These are phyloP conservation scores for Octodonta nipae DNA, from an alignment of 2,888 invertebrate genomes.

Conservation along the genomic window DNA sequence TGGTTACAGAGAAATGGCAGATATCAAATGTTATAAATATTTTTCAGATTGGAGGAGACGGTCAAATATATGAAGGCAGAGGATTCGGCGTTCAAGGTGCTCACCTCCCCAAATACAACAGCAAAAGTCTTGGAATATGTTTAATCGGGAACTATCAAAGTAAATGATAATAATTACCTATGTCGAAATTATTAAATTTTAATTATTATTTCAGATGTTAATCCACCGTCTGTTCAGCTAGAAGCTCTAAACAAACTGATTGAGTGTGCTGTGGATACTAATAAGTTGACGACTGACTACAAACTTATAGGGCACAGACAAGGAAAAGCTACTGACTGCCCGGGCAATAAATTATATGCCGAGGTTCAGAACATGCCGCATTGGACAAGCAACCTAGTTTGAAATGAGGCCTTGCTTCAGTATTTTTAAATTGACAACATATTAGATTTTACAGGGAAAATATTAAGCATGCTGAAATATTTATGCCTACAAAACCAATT, in stretches of 20 bases:
- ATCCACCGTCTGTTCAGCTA: slow-evolving; percentile 8
- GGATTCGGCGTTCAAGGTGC: slow-evolving; percentile 50
- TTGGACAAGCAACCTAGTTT: slow-evolving; percentile 1
- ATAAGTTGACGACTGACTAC: slow-evolving; percentile 7
- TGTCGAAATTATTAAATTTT: no score
- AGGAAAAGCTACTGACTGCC: slow-evolving; percentile 11
- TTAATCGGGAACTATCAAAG: slow-evolving; percentile 45
- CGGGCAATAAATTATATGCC: slow-evolving; percentile 10
- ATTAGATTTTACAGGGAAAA: no score
- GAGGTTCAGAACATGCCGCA: slow-evolving; percentile 1
- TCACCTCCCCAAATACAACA: slow-evolving; percentile 47
- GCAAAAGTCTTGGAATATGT: slow-evolving; percentile 45
- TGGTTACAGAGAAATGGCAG: no score
- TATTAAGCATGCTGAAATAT: no score
- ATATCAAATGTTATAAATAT: no score
- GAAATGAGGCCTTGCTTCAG: no score
- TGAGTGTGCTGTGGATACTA: slow-evolving; percentile 6
- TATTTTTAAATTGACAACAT: no score
- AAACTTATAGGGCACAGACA: slow-evolving; percentile 13
- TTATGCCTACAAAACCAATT: no score
- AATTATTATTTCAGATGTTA: slow-evolving; percentile 9
- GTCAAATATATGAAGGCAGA: slow-evolving; percentile 49
- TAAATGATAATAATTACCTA: no score
- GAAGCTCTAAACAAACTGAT: slow-evolving; percentile 10
- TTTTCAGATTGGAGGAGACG: slow-evolving; percentile 47